A percentile compares a stretch with the other conserved stretches of the same genome.
Evolutionary conservation across 2,888 invertebrate genomes (phyloP).

Genomic region (Tetranychus truncatus): DNA sequence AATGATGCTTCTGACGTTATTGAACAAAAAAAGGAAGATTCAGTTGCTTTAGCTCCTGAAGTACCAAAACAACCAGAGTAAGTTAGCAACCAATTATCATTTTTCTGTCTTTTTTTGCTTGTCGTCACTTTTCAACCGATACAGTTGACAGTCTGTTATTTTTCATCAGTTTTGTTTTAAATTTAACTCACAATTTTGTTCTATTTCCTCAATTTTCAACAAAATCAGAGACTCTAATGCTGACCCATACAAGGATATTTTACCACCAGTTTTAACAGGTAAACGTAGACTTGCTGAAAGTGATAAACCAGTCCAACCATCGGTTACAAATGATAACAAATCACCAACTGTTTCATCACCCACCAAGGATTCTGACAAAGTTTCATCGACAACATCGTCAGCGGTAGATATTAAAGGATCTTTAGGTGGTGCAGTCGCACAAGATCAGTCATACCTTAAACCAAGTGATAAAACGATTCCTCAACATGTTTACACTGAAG

Average conservation of each 20-base stretch:
- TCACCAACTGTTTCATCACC: background rate
- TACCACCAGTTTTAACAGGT: background rate
- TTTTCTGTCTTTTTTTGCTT: background rate
- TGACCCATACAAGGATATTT: slow-evolving; percentile 1
- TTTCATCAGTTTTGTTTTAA: too few relatives aligned
- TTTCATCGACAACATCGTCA: background rate
- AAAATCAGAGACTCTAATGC: background rate
- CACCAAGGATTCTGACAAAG: background rate
- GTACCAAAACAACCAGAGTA: background rate
- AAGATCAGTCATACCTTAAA: background rate
- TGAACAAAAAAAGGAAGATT: slow-evolving; percentile 4
- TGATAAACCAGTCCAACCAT: background rate
- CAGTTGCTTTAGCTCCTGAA: background rate
- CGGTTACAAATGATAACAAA: background rate
- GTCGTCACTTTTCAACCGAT: background rate
- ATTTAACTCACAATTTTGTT: background rate
- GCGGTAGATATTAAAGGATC: background rate
- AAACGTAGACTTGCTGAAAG: slow-evolving; percentile 4
- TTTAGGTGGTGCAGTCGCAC: background rate
- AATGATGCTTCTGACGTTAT: background rate
- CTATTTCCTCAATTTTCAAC: background rate
- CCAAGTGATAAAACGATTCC: background rate
- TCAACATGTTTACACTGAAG: slow-evolving; percentile 9
- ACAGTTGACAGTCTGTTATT: too few relatives aligned
- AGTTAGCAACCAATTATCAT: background rate